phyloP scores from a whole-genome alignment of 2,797 vertebrate species.

The Poeciliopsis paucimaculata region DNA sequence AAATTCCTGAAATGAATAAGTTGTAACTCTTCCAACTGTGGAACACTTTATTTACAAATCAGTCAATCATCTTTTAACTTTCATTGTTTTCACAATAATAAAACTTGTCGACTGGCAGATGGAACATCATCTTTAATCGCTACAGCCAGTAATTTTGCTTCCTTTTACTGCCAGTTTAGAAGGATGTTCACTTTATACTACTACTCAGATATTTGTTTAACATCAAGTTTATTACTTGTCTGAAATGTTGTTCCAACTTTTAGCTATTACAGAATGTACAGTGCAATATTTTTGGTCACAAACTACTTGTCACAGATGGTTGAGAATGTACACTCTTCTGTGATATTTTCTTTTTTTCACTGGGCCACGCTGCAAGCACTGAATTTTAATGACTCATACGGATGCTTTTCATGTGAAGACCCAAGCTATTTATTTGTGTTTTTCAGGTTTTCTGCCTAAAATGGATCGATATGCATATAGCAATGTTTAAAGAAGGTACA shows the following conservation, averaged over 20 bases:
- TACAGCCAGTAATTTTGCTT: constrained; percentile 12
- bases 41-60: not conserved
- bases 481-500: constrained; percentile 78
- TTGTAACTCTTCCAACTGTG: not conserved
- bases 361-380: constrained; percentile 61
- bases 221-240: constrained; percentile 17
- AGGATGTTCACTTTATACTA: not conserved
- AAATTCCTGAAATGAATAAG: not conserved
- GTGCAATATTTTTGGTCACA: constrained; percentile 41
- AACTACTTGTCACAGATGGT: constrained; percentile 21
- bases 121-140: constrained; percentile 22
- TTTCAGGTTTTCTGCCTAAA: constrained; percentile 63
- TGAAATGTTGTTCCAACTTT: constrained; percentile 17
- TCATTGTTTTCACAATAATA: not conserved
- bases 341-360: constrained; percentile 62
- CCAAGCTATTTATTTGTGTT: constrained; percentile 69
- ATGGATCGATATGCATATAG: constrained; percentile 72
- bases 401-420: constrained; percentile 57
- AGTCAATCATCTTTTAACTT: not conserved
- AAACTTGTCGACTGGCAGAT: not conserved
- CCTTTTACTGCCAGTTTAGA: constrained; percentile 2
- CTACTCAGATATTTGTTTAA: constrained; percentile 6
- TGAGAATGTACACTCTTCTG: constrained; percentile 41
- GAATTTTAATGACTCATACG: constrained; percentile 69
- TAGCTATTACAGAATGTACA: constrained; percentile 28